Evolutionary conservation across 2,888 invertebrate genomes (phyloP), one percentile per base, ranked within the genome.

Genomic region (Oscheius myriophilus): DNA sequence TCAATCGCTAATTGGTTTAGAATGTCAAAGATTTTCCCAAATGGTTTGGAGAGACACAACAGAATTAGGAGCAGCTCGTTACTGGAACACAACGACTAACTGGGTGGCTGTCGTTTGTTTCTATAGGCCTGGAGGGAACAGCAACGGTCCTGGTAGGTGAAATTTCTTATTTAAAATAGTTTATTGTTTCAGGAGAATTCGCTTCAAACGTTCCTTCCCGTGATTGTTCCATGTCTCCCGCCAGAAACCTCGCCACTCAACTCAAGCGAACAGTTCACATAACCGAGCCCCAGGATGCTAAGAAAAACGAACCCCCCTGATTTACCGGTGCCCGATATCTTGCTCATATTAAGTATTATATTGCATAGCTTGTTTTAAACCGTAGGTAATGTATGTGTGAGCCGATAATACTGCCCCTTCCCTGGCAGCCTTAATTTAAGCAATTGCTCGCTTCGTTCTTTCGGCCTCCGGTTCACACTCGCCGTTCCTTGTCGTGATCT

Each of bases 11-110:
- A 12, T 77, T 84, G n/a, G n/a, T n/a, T 66, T 76, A 85, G 84
- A 84, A 70, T 81, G 82, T 64, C 82, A 85, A 69, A 71, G 82
- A 67, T 86, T 86, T 72, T 83, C 86, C 0, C 86, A 86, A 73
- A 82, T 86, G 73, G 78, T 86, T 2, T 86, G 86, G 86, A 75
- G 82, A 41, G 81, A 83, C 39, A 80, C 82, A 14, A 55, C 66
- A 14, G 78, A 78, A 61, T 62, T 78, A 12, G 78, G 78, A 46
- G 78, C 76, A 0, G 78, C 78, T 2, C 58, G 73, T 26, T 80
- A 80, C 55, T 86, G 86, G 86, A 82, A 84, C 58, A 86, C 82
- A 7, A 71, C 80, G 23, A 82, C 81, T 61, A 82, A 84, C 66
- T 81, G 82, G 65, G 80, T 86, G 16, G 83, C 85, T 12, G 77